A percentile compares a stretch with the other conserved stretches of the same genome.
Evolutionary conservation across 2,113 vertebrate genomes (phyloP).

Genomic region (Cyprinus carpio): DNA sequence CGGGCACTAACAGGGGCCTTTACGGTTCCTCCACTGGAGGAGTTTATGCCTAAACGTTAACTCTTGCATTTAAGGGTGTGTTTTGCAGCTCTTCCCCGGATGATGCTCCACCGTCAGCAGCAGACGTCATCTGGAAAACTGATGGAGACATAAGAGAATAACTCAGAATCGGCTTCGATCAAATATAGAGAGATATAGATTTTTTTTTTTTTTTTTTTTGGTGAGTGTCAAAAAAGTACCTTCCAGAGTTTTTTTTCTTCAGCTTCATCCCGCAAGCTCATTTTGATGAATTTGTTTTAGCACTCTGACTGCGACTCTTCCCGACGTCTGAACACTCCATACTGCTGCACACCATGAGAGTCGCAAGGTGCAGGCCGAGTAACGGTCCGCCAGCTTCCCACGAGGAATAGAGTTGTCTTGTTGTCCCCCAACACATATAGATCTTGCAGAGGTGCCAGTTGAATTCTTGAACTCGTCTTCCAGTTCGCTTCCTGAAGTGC

Average conservation of each 20-base stretch:
- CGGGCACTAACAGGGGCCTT: constrained; percentile 8
- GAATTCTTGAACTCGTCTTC: not conserved
- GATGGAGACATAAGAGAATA: not conserved
- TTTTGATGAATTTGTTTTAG: not conserved
- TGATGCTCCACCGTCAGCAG: not conserved
- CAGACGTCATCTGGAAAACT: not conserved
- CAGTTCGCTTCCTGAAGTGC: not conserved
- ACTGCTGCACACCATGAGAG: constrained; percentile 24
- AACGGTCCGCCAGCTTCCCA: constrained; percentile 1
- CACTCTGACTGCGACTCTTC: not conserved
- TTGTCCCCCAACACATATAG: not conserved
- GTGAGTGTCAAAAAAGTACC: not conserved
- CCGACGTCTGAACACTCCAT: not conserved
- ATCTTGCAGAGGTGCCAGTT: constrained; percentile 7
- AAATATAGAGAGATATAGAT: too few relatives aligned
- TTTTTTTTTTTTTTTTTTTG: too few relatives aligned
- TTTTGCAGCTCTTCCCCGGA: not conserved
- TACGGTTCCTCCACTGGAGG: not conserved
- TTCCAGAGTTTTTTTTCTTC: not conserved
- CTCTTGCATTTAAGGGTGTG: not conserved
- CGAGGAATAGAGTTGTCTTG: not conserved
- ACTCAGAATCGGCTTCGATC: not conserved
- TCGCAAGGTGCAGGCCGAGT: not conserved
- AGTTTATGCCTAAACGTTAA: not conserved
- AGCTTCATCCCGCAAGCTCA: not conserved